Evolutionary conservation across 2,797 vertebrate genomes (phyloP).

Genomic region (Melanotaenia maccullochi): DNA sequence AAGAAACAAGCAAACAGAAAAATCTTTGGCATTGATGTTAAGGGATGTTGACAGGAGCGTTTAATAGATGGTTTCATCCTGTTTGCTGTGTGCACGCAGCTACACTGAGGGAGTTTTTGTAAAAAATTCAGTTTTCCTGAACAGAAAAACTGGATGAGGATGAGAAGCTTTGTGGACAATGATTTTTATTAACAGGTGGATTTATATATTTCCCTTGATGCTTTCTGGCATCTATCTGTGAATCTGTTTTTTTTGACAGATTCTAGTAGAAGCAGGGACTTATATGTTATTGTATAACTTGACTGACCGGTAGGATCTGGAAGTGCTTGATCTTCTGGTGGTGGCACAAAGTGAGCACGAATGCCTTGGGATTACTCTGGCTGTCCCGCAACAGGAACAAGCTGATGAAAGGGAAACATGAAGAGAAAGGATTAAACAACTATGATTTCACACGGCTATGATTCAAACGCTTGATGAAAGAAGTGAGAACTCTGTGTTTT

Average conservation of each 20-base stretch:
- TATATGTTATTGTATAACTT: not conserved
- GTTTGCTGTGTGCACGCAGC: too few species aligned
- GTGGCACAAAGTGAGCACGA: slow-evolving; percentile 97
- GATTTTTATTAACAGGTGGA: slow-evolving; percentile 3
- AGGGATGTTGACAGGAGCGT: too few species aligned
- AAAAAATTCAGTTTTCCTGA: too few species aligned
- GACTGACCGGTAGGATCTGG: slow-evolving; percentile 97
- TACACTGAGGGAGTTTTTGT: too few species aligned
- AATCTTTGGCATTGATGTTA: too few species aligned
- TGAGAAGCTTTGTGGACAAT: too few species aligned
- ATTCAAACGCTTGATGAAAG: not conserved
- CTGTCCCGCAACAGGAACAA: slow-evolving; percentile 98
- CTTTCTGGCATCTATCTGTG: not conserved
- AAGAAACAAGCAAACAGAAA: too few species aligned
- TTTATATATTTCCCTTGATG: not conserved
- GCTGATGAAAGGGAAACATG: slow-evolving; percentile 69
- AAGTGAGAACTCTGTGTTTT: not conserved
- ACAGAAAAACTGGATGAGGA: too few species aligned
- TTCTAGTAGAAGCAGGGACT: not conserved
- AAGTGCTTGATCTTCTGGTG: slow-evolving; percentile 99
- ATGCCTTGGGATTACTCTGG: slow-evolving; percentile 98
- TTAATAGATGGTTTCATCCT: too few species aligned
- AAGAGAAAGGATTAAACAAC: not conserved
- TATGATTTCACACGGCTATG: not conserved
- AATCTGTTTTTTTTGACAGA: not conserved